These are phyloP conservation scores for Orthosia incerta DNA, from an alignment of 2,888 invertebrate species.

Conservation along the genomic window DNA sequence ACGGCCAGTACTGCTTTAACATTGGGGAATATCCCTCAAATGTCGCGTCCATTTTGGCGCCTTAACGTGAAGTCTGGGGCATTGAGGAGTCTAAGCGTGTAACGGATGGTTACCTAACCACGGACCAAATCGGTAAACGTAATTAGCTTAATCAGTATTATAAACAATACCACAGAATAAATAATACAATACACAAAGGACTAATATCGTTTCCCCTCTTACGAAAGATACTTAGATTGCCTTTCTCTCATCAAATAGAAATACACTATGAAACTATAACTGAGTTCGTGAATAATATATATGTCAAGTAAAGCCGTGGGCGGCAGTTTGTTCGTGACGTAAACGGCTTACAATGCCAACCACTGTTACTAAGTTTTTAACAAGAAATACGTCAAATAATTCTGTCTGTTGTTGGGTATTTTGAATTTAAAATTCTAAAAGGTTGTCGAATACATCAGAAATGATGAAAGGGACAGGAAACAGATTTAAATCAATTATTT, in stretches of 20 bases:
- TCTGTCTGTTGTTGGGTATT: constrained; percentile 30
- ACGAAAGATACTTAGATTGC: background rate
- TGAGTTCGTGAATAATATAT: constrained; percentile 56
- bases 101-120: no score
- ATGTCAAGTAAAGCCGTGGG: constrained; percentile 46
- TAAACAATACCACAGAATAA: no score
- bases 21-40: no score
- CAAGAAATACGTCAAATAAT: constrained; percentile 7
- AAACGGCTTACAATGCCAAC: constrained; percentile 51
- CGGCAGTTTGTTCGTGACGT: constrained; percentile 40
- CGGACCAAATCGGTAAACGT: no score
- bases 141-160: no score
- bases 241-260: constrained; percentile 31
- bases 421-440: background rate
- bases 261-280: constrained; percentile 30
- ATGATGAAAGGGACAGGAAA: no score
- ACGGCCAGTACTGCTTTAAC: no score
- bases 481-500: no score
- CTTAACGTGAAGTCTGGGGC: no score
- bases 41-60: no score
- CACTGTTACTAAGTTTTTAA: constrained; percentile 44
- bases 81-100: no score
- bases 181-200: no score
- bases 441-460: background rate
- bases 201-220: background rate